Base-by-base conservation (phyloP, 2,797 vertebrate species). In the Alca torda region DNA sequence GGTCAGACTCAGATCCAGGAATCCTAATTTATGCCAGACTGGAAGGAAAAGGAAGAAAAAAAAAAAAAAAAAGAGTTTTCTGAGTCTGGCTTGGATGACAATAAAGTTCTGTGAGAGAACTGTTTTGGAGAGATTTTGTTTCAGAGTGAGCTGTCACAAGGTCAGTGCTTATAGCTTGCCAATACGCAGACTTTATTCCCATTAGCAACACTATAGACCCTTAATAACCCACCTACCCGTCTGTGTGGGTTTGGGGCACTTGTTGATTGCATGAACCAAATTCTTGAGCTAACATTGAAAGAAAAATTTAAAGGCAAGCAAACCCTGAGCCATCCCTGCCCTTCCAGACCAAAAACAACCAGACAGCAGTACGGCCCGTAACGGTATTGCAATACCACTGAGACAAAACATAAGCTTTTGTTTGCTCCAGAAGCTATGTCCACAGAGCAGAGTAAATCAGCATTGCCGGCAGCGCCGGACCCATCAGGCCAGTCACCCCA, bases 101-200 rank as follows among this genome's bases (percentile, higher is more conserved):
- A 75, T 90, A 56, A 73, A 77, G 68, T 93, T 92, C 72, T 95
- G 74, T n/a, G 60, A 77, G 78, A 82, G 72, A 73, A 83, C 31
- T 63, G 43, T 67, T 95, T 77, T 70, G 81, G 86, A 85, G 67
- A 89, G 81, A 96, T 95, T 92, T 59, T 92, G 84, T 96, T 95
- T 92, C 95, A 82, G 74, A 86, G 50, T 24, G 54, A 97, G 84
- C 83, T 89, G 89, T 77, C 93, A 77, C 92, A 96, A 92, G 88
- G 95, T 95, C 95, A 90, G 3, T 23, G 67, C 25, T 90, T 73
- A 56, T 1, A 69, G 81, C 78, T 90, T 94, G 89, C 95, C 95
- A 96, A 28, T 63, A 70, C 82, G 61, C 0, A 3, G 87, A 91
- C 95, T 89, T 94, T 85, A 93, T 94, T 96, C 95, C 87, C 84